phyloP scores from a whole-genome alignment of 2,888 invertebrate species.

The Lycophotia porphyrea region DNA sequence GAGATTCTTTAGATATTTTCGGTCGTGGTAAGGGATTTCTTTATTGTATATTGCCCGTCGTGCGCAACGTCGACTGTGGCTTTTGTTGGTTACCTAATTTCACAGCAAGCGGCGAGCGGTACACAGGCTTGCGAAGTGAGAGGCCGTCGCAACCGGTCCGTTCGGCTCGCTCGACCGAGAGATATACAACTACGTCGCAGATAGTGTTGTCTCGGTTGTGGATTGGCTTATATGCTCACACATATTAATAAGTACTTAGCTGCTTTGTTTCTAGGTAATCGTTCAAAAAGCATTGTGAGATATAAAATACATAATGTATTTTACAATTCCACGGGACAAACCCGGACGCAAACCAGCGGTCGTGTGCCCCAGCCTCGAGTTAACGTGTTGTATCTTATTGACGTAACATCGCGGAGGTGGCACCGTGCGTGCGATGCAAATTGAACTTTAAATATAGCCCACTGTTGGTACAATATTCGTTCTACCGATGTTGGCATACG shows the following conservation, averaged over 20 bases:
- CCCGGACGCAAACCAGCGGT: slow-evolving; percentile 87
- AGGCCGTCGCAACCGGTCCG: slow-evolving; percentile 89
- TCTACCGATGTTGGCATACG: slow-evolving; percentile 76
- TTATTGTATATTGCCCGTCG: slow-evolving; percentile 80
- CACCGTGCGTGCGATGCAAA: slow-evolving; percentile 75
- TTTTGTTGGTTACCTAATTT: slow-evolving; percentile 90
- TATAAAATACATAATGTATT: slow-evolving; percentile 60
- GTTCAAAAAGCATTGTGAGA: slow-evolving; percentile 66
- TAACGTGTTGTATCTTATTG: slow-evolving; percentile 88
- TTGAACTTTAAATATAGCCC: slow-evolving; percentile 78
- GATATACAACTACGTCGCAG: slow-evolving; percentile 81
- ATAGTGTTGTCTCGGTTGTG: slow-evolving; percentile 72
- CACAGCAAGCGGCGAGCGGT: slow-evolving; percentile 85
- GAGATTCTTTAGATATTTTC: slow-evolving; percentile 69
- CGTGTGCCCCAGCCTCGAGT: slow-evolving; percentile 85
- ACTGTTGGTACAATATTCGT: slow-evolving; percentile 75
- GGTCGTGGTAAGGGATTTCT: slow-evolving; percentile 77
- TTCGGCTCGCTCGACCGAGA: slow-evolving; percentile 84
- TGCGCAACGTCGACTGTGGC: slow-evolving; percentile 82
- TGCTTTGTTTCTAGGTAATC: slow-evolving; percentile 74
- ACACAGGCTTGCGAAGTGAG: slow-evolving; percentile 89
- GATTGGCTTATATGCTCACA: slow-evolving; percentile 65
- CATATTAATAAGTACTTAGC: slow-evolving; percentile 71
- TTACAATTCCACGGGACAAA: slow-evolving; percentile 82
- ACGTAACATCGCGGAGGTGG: slow-evolving; percentile 88